Evolutionary conservation across 1,140 invertebrate species (phyloP).

Genomic region (Portunus trituberculatus): DNA sequence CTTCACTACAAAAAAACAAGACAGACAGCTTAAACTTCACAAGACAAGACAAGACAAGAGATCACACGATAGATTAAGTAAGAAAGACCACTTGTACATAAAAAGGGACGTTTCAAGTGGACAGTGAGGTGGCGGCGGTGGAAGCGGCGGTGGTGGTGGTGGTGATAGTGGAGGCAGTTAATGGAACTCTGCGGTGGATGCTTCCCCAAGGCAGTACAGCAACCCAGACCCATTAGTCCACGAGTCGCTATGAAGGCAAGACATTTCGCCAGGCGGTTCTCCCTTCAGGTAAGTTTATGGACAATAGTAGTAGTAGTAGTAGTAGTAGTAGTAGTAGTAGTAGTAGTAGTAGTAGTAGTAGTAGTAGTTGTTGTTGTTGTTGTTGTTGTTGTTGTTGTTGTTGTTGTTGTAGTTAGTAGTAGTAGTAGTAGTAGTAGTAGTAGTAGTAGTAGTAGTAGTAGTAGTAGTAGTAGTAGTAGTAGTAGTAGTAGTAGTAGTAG

Average conservation of each 20-base stretch:
- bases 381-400: not conserved
- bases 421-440: conserved; percentile 24
- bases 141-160: not conserved
- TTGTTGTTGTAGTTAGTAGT: not conserved
- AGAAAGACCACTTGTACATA: not conserved
- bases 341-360: not conserved
- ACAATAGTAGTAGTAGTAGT: not conserved
- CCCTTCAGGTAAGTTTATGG: conserved; percentile 55
- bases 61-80: not conserved
- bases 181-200: conserved; percentile 55
- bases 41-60: not conserved
- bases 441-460: conserved; percentile 16
- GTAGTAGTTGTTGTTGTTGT: not conserved
- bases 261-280: conserved; percentile 65
- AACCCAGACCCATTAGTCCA: not conserved
- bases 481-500: conserved; percentile 20
- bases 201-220: not conserved
- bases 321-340: not conserved
- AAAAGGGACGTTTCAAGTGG: not conserved
- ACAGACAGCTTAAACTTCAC: not conserved
- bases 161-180: not conserved
- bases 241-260: conserved; percentile 60
- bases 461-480: not conserved
- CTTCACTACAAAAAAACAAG: not conserved
- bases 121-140: not conserved